Evolutionary conservation across 1,140 invertebrate species (phyloP).

Genomic region (Drosophila watanabei): DNA sequence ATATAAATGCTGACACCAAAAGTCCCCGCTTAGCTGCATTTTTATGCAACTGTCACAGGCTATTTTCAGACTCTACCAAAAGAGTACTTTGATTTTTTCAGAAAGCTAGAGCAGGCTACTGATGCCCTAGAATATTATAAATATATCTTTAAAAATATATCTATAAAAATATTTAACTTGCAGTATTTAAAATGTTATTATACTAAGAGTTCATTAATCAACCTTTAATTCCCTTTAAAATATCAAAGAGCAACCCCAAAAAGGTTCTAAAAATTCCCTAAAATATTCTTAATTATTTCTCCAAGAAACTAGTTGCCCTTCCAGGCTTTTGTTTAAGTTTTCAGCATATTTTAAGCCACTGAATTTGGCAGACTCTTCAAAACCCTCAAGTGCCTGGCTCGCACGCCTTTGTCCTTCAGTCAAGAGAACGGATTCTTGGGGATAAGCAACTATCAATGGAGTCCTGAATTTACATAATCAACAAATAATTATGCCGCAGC

Average conservation of each 20-base stretch:
- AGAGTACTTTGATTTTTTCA: not conserved
- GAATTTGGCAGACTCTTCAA: constrained; percentile 2
- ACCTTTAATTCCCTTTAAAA: not conserved
- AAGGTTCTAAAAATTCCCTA: too few relatives aligned
- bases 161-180: too few relatives aligned
- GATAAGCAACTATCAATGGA: constrained; percentile 69
- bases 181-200: too few relatives aligned
- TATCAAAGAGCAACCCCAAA: not conserved
- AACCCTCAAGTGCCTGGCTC: not conserved
- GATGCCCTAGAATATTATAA: too few relatives aligned
- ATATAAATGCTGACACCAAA: constrained; percentile 69
- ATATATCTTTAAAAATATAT: too few relatives aligned
- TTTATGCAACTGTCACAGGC: constrained; percentile 37
- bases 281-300: not conserved
- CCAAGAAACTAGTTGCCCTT: not conserved
- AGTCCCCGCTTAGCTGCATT: constrained; percentile 54
- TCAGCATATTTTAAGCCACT: not conserved
- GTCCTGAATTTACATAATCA: constrained; percentile 78
- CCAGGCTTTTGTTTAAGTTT: not conserved
- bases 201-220: too few relatives aligned
- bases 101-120: not conserved
- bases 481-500: constrained; percentile 81
- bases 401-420: constrained; percentile 11
- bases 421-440: constrained; percentile 10
- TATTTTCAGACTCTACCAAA: not conserved